Conservation (phyloP, 2,113 vertebrate genomes). For the Heloderma charlesbogerti region DNA sequence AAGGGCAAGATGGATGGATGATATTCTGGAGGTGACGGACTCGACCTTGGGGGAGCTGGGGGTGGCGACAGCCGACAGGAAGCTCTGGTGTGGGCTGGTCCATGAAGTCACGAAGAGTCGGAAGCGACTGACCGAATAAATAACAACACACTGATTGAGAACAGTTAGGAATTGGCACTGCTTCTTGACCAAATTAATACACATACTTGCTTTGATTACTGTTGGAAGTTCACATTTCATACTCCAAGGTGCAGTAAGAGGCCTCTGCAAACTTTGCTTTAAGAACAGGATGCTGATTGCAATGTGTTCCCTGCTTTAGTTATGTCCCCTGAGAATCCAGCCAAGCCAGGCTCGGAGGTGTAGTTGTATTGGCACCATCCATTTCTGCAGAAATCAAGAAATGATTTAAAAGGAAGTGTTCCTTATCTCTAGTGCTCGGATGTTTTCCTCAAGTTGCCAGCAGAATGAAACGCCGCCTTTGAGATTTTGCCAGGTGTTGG, state of each 20-base stretch:
- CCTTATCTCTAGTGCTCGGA: neutral
- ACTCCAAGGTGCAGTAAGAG: neutral
- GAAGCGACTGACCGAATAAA: no score
- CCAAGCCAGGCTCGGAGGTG: neutral
- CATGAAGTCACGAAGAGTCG: no score
- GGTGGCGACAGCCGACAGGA: no score
- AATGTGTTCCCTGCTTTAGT: neutral
- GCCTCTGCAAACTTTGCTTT: neutral
- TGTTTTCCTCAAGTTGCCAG: constrained; percentile 10
- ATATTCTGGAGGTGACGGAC: no score
- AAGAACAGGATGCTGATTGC: neutral
- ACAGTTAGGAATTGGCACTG: neutral
- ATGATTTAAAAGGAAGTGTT: constrained; percentile 30
- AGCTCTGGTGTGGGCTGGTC: no score
- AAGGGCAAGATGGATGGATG: no score
- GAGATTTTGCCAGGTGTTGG: neutral
- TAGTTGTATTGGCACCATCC: neutral
- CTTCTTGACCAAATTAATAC: neutral
- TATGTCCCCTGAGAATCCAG: neutral
- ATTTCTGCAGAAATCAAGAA: neutral
- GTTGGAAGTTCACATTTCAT: neutral
- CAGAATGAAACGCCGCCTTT: neutral
- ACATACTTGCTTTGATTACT: neutral
- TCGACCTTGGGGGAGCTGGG: no score
- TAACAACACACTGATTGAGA: no score